Percentiles rank a stretch among this genome's conserved stretches.
Conservation (phyloP, 2,113 vertebrate species). For the Rallus limicola region DNA sequence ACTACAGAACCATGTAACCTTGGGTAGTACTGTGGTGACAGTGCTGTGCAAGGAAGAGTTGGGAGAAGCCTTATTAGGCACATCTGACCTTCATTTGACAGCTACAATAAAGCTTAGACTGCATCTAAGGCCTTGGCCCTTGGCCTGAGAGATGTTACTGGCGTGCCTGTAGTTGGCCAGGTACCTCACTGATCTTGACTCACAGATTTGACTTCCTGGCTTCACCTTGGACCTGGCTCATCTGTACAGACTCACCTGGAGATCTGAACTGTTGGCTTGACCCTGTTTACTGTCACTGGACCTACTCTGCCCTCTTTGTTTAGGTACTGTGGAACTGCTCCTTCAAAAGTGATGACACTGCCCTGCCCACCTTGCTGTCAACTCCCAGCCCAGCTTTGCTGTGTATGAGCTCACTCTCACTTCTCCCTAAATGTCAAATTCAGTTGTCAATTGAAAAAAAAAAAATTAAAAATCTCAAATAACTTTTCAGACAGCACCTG, state of each 20-base stretch:
- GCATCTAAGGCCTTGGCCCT: not conserved
- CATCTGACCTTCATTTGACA: not conserved
- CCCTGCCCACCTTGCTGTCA: not conserved
- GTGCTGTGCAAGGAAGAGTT: not conserved
- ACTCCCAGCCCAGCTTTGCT: not conserved
- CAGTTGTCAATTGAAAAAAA: not conserved
- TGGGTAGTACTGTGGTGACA: not conserved
- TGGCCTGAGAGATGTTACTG: not conserved
- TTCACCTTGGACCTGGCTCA: not conserved
- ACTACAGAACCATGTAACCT: not conserved
- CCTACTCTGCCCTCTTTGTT: not conserved
- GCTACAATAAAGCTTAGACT: not conserved
- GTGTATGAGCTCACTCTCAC: not conserved
- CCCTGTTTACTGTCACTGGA: not conserved
- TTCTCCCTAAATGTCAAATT: not conserved
- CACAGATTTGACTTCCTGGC: not conserved
- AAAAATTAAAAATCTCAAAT: not conserved
- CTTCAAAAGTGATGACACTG: not conserved
- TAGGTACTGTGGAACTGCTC: not conserved
- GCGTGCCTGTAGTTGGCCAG: not conserved
- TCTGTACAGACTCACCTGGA: not conserved
- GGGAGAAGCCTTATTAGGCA: not conserved
- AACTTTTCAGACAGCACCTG: slow-evolving; percentile 18
- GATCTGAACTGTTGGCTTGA: not conserved
- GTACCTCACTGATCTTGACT: not conserved